Evolutionary conservation across 2,888 invertebrate genomes (phyloP), one percentile per base, ranked within the genome.

Genomic region (Lasiommata megera): DNA sequence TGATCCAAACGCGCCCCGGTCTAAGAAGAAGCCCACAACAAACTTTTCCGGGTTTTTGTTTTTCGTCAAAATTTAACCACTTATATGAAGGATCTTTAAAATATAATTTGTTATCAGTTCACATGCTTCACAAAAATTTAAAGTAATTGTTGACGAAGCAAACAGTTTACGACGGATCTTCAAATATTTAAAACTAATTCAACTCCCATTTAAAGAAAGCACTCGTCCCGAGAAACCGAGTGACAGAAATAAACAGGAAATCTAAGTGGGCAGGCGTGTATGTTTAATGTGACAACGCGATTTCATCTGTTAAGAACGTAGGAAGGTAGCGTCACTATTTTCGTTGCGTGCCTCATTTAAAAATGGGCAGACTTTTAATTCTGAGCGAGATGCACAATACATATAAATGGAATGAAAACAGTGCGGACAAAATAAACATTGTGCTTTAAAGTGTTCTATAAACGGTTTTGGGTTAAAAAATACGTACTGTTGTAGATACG

Each of bases 191-290:
- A 72, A 76, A 71, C 70, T 68, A 67, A 68, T 68, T 69, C 64
- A 56, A 48, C 67, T 67, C 76, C 75, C 72, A 65, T 68, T 76
- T 79, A 77, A 77, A 79, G 79, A 77, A 72, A 71, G 65, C 73
- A 70, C 68, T 65, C 71, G 63, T 61, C 69, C 66, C 71, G 48
- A 52, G 67, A 69, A 71, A 73, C 64, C 69, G 77, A 78, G 80
- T 71, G 72, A 82, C 84, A 69, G 79, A 85, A 88, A 88, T 88
- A 88, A 80, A 80, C 85, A 73, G 76, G 82, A 84, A 82, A 85
- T 82, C 79, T 80, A 78, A 82, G 81, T 77, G 80, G 79, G 72
- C 68, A 67, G 73, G 70, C 74, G 76, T 82, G 84, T 86, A 82
- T 84, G 86, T 86, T 82, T 81, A 76, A 80, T 79, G 82, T 80